phyloP scores from a whole-genome alignment of 2,113 vertebrate genomes.

The Leuciscus idus region DNA sequence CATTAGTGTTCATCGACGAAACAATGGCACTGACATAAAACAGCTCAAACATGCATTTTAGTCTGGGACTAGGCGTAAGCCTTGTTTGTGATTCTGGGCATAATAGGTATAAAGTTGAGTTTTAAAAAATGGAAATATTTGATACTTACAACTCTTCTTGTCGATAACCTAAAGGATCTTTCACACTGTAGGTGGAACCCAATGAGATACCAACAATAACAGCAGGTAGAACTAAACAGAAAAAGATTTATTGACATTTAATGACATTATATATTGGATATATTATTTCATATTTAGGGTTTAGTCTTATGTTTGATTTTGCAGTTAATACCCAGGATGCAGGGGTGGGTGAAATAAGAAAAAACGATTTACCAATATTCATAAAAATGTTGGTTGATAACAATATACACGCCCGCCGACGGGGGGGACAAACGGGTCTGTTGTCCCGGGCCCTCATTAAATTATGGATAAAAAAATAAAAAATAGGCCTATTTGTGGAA shows the following conservation, averaged over 20 bases:
- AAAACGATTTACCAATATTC: background rate
- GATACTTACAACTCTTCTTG: conserved; percentile 71
- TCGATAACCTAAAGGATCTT: conserved; percentile 64
- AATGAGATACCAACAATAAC: conserved; percentile 63
- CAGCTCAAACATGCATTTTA: too few relatives aligned
- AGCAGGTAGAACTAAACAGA: conserved; percentile 62
- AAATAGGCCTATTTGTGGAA: too few relatives aligned
- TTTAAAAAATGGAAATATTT: background rate
- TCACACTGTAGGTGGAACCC: conserved; percentile 53
- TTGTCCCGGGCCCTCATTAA: too few relatives aligned
- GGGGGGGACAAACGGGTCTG: too few relatives aligned
- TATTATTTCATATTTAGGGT: background rate
- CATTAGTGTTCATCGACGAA: too few relatives aligned
- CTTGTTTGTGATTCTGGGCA: too few relatives aligned
- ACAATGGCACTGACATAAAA: too few relatives aligned
- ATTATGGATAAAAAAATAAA: too few relatives aligned
- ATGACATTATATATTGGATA: background rate
- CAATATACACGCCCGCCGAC: too few relatives aligned
- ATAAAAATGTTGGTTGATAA: background rate
- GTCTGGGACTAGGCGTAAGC: too few relatives aligned
- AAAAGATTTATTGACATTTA: background rate
- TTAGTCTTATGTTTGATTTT: background rate
- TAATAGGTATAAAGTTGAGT: background rate
- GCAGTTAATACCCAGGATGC: background rate
- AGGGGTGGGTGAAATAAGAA: background rate